These are phyloP conservation scores for Aphaenogaster rudis DNA, from an alignment of 1,140 invertebrate genomes.

Conservation along the genomic window DNA sequence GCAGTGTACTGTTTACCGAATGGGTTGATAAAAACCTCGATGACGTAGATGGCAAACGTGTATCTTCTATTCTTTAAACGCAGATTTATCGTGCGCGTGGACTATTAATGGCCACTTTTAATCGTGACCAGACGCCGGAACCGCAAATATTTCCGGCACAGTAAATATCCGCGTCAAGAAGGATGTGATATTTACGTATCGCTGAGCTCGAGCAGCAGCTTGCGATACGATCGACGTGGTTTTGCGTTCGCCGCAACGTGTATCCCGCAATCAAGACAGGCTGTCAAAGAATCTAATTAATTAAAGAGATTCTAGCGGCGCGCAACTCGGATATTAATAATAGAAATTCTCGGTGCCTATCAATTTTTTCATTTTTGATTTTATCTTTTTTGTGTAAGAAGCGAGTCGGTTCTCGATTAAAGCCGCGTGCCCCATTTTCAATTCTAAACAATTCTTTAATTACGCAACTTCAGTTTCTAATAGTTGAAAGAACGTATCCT, in stretches of 20 bases:
- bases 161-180: neutral
- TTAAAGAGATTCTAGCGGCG: neutral
- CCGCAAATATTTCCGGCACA: slow-evolving; percentile 26
- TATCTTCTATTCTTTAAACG: neutral
- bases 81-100: neutral
- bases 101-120: slow-evolving; percentile 12
- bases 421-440: neutral
- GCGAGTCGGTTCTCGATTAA: neutral
- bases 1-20: neutral
- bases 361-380: neutral
- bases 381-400: neutral
- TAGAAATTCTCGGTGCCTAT: neutral
- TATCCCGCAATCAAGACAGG: neutral
- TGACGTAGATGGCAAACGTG: neutral
- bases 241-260: neutral
- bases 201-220: neutral
- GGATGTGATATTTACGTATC: slow-evolving; percentile 26
- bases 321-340: neutral
- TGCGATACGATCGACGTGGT: slow-evolving; percentile 18
- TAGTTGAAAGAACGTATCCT: neutral
- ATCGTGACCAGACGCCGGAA: slow-evolving; percentile 23
- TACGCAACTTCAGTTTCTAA: neutral
- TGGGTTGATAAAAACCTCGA: neutral
- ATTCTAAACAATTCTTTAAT: neutral
- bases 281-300: slow-evolving; percentile 15